Conservation (phyloP, 1,140 invertebrate genomes). For the Pissodes strobi region DNA sequence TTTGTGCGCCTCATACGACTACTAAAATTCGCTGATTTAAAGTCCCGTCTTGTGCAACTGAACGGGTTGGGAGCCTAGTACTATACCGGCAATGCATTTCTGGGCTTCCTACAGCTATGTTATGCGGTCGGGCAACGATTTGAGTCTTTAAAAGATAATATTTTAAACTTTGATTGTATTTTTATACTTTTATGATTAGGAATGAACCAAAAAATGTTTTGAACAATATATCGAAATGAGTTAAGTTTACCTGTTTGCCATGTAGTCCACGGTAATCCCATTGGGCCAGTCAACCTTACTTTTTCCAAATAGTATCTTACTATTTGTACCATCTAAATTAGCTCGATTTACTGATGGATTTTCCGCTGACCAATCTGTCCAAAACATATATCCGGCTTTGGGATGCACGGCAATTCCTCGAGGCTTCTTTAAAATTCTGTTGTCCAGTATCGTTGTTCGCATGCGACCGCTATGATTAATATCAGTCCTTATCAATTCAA, state of each 20-base stretch:
- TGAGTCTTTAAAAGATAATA: too few relatives aligned
- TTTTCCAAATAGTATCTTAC: slow-evolving; percentile 60
- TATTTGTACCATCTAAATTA: slow-evolving; percentile 81
- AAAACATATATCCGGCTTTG: slow-evolving; percentile 80
- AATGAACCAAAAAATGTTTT: too few relatives aligned
- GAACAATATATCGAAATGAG: background rate
- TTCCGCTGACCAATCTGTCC: slow-evolving; percentile 88
- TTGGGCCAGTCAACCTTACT: slow-evolving; percentile 82
- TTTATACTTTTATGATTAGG: too few relatives aligned
- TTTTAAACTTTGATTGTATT: too few relatives aligned
- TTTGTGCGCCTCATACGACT: too few relatives aligned
- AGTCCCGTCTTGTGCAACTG: too few relatives aligned
- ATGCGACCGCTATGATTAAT: slow-evolving; percentile 69
- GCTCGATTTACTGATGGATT: slow-evolving; percentile 81
- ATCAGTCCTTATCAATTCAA: slow-evolving; percentile 79
- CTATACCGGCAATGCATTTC: too few relatives aligned
- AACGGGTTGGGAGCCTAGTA: too few relatives aligned
- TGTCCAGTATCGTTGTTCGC: slow-evolving; percentile 76
- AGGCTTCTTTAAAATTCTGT: slow-evolving; percentile 75
- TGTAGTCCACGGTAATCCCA: slow-evolving; percentile 83
- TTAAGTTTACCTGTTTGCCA: slow-evolving; percentile 61
- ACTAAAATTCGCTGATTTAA: too few relatives aligned
- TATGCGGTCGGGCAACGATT: too few relatives aligned
- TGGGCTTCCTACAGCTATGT: too few relatives aligned
- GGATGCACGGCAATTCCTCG: slow-evolving; percentile 89